Evolutionary conservation across 2,797 vertebrate species (phyloP), one percentile per base, ranked within the genome.

Genomic region (Florisuga fusca): DNA sequence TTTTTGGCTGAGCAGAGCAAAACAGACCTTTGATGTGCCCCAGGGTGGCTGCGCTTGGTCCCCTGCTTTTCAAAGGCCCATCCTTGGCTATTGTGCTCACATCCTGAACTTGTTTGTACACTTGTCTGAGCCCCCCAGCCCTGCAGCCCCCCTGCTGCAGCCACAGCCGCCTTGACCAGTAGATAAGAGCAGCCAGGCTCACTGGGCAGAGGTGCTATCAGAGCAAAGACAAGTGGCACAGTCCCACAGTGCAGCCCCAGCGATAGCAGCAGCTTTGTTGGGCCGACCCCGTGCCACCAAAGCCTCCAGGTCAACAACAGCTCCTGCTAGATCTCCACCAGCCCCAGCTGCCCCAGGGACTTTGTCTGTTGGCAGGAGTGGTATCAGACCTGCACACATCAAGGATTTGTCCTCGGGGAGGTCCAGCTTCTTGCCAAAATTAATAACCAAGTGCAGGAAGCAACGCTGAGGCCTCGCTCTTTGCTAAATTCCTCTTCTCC

Each of bases 21-120:
- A 15, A 50, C 0, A 0, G 62, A 58, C 66, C 87, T 96, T 96
- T 96, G 96, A 96, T 91, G 94, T 21, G n/a, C 9, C 69, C 73
- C 79, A 43, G 77, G 80, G 84, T 0, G 12, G 87, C 80, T 2
- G 3, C 10, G 0, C 84, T 55, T 77, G 9, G 0, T 90, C 71
- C 89, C 31, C 27, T 53, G 80, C 72, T 87, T 91, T 96, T 94
- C 91, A 93, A 94, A 95, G 90, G 74, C 88, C 45, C 0, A 0
- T 69, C 73, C 71, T 53, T 12, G 73, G 62, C 95, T 51, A 96
- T 95, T 95, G 87, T 96, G 76, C 82, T 93, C 87, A 48, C 66
- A 87, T 95, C 94, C 95, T 94, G 94, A 96, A 84, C 87, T 96
- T 96, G 89, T 96, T 96, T 95, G 91, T 87, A 46, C n/a, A 5